Percentiles rank a stretch among this genome's conserved stretches.
These are phyloP conservation scores for Ammodytes dubius DNA, from an alignment of 2,113 vertebrate genomes.

Conservation along the genomic window DNA sequence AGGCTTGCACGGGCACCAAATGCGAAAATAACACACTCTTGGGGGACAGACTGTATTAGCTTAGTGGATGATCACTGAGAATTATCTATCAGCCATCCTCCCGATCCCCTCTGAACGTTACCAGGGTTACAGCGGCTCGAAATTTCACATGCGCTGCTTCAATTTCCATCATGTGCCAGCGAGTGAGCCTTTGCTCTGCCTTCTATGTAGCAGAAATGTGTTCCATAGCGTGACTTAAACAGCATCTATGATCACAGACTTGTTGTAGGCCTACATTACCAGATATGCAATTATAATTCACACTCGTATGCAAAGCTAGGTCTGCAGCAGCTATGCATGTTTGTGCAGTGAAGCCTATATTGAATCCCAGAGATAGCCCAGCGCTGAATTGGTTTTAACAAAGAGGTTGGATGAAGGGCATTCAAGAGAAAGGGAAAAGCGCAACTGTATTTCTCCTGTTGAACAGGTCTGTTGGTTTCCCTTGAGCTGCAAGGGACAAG, in stretches of 20 bases:
- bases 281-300: neutral
- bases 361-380: neutral
- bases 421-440: neutral
- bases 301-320: neutral
- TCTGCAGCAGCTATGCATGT: neutral
- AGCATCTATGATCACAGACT: constrained; percentile 3
- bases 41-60: constrained; percentile 60
- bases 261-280: constrained; percentile 9
- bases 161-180: constrained; percentile 53
- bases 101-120: constrained; percentile 73
- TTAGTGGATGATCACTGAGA: constrained; percentile 62
- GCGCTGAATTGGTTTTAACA: constrained; percentile 6
- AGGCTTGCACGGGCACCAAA: constrained; percentile 41
- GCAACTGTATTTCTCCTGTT: constrained; percentile 9
- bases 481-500: constrained; percentile 22
- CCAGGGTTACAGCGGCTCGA: constrained; percentile 76
- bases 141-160: constrained; percentile 57
- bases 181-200: constrained; percentile 39
- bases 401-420: constrained; percentile 9
- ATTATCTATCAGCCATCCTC: constrained; percentile 68
- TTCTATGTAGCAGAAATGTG: constrained; percentile 12
- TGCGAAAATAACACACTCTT: constrained; percentile 64
- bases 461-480: constrained; percentile 25
- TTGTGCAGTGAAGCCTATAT: neutral
- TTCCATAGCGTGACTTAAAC: constrained; percentile 2